Conservation (phyloP, 2,113 vertebrate species). For the Theristicus caerulescens region DNA sequence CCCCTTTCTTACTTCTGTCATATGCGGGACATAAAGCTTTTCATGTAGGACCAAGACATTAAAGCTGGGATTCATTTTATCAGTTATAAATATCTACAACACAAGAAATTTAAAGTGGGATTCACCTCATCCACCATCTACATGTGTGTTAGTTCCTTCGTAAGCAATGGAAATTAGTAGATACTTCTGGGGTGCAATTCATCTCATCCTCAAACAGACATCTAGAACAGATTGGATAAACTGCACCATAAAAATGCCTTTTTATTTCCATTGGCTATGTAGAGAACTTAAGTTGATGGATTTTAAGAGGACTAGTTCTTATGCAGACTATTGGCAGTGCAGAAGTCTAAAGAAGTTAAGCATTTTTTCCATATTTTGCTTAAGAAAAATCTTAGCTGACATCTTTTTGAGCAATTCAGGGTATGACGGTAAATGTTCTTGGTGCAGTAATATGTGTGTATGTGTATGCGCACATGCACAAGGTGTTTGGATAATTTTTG, state of each 20-base stretch:
- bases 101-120: neutral
- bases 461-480: neutral
- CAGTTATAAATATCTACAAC: neutral
- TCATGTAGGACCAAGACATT: neutral
- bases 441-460: neutral
- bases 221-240: neutral
- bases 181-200: neutral
- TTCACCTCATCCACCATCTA: neutral
- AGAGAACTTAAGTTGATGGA: neutral
- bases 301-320: neutral
- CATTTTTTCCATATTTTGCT: neutral
- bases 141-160: neutral
- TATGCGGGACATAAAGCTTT: neutral
- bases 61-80: neutral
- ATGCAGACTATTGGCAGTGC: neutral
- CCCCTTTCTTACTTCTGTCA: neutral
- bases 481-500: neutral
- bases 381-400: neutral
- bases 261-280: neutral
- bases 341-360: neutral
- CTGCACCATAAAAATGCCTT: neutral
- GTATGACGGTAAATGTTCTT: neutral
- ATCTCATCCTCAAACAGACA: neutral
- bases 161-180: neutral
- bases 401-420: neutral